phyloP scores from a whole-genome alignment of 2,797 vertebrate species.

The Apogon hyalosoma region DNA sequence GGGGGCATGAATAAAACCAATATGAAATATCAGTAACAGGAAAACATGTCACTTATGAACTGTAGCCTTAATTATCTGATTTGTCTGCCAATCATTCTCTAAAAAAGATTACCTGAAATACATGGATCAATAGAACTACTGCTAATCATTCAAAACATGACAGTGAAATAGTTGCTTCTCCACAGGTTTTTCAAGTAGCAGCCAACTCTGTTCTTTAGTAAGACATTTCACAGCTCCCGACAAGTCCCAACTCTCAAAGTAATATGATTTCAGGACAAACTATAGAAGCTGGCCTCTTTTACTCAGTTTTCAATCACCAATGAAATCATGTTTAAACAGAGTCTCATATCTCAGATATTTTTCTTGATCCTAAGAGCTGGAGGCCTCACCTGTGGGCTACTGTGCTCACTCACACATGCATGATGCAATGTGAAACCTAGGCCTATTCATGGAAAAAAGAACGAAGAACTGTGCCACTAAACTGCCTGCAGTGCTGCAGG shows the following conservation, averaged over 20 bases:
- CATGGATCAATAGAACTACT: conserved; percentile 5
- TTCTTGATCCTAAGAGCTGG: conserved; percentile 33
- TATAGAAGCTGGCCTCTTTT: conserved; percentile 27
- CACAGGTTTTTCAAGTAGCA: neutral
- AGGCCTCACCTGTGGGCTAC: conserved; percentile 74
- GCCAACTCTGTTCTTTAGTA: neutral
- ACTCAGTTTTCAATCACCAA: conserved; percentile 45
- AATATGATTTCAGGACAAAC: conserved; percentile 10
- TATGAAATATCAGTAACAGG: neutral
- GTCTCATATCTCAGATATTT: conserved; percentile 68
- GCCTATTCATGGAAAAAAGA: conserved; percentile 73
- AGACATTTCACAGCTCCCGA: conserved; percentile 9
- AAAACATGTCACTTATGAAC: neutral
- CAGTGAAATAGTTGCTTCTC: neutral
- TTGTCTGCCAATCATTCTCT: too few species aligned
- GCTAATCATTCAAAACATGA: neutral
- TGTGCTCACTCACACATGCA: conserved; percentile 69
- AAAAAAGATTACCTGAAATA: neutral
- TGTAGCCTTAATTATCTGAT: neutral
- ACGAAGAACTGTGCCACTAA: conserved; percentile 78
- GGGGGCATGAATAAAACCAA: too few species aligned
- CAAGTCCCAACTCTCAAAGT: conserved; percentile 11
- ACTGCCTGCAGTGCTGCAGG: conserved; percentile 86
- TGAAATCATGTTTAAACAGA: conserved; percentile 75
- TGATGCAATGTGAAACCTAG: conserved; percentile 85